A percentile compares a stretch with the other conserved stretches of the same genome.
Evolutionary conservation across 2,113 vertebrate genomes (phyloP).

Genomic region (Nothobranchius furzeri): DNA sequence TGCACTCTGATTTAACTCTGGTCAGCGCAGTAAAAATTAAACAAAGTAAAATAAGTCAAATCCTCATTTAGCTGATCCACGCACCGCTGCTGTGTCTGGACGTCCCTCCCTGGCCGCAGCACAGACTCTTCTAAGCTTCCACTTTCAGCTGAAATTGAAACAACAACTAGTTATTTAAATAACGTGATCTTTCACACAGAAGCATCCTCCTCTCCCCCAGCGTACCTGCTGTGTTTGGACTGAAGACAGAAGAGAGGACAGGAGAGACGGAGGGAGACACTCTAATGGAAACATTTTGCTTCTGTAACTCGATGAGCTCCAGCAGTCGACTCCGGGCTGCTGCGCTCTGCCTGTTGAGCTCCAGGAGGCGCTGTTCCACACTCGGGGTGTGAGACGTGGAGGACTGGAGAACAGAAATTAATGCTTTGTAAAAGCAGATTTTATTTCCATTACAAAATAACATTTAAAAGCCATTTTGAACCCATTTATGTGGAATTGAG

Average conservation of each 20-base stretch:
- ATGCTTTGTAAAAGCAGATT: not conserved
- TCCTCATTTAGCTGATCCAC: not conserved
- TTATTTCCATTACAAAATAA: no score
- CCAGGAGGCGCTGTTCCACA: conserved; percentile 88
- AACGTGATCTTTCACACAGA: not conserved
- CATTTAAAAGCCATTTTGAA: no score
- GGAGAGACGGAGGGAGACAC: conserved; percentile 74
- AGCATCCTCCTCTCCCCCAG: not conserved
- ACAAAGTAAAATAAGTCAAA: not conserved
- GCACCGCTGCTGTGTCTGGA: conserved; percentile 74
- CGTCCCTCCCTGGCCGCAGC: conserved; percentile 64
- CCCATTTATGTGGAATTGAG: no score
- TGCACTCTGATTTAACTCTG: no score
- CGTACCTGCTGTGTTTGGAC: conserved; percentile 56
- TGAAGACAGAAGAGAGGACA: conserved; percentile 63
- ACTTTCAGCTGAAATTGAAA: conserved; percentile 63
- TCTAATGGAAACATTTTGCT: conserved; percentile 55
- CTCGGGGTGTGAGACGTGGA: not conserved
- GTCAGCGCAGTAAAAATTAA: no score
- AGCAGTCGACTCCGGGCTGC: conserved; percentile 86
- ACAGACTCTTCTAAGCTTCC: conserved; percentile 66
- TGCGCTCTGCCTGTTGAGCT: conserved; percentile 88
- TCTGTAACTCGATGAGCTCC: conserved; percentile 90
- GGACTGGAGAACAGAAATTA: conserved; percentile 25
- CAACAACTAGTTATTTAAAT: not conserved